phyloP scores from a whole-genome alignment of 2,113 vertebrate genomes.

The Zosterops lateralis region DNA sequence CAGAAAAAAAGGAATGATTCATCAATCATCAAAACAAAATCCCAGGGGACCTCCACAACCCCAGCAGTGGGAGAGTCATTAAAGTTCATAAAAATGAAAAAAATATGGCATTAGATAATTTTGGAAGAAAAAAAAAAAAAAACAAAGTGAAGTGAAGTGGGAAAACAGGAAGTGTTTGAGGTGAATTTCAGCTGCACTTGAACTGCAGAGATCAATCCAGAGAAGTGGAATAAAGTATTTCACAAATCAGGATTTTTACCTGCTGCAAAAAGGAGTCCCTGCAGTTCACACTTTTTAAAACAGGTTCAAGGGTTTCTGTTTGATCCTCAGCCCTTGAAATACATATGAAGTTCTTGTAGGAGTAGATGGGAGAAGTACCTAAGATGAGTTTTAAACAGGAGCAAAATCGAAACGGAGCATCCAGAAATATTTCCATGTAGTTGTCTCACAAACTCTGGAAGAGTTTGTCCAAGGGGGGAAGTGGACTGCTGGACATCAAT shows the following conservation, averaged over 20 bases:
- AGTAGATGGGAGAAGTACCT: not conserved
- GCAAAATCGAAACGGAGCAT: not conserved
- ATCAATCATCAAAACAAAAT: not conserved
- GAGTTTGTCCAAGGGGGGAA: not conserved
- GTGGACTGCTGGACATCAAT: not conserved
- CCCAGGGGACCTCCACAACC: not conserved
- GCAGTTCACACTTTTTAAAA: not conserved
- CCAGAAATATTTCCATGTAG: not conserved
- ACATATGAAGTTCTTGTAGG: not conserved
- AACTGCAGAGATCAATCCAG: not conserved
- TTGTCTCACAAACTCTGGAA: not conserved
- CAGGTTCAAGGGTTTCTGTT: not conserved
- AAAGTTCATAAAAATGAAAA: not conserved
- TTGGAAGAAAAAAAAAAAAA: not conserved
- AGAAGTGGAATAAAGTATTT: not conserved
- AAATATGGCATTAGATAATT: not conserved
- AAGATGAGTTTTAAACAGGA: not conserved
- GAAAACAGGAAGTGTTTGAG: not conserved
- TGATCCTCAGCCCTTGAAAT: not conserved
- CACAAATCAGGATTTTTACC: not conserved
- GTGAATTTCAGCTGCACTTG: not conserved
- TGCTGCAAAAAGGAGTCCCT: not conserved
- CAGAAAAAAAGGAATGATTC: not conserved
- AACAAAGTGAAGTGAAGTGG: not conserved
- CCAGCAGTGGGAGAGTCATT: not conserved